These are phyloP conservation scores for Strongylocentrotus purpuratus DNA, from an alignment of 35 echinoderm and acorn worm genomes.

Conservation along the genomic window DNA sequence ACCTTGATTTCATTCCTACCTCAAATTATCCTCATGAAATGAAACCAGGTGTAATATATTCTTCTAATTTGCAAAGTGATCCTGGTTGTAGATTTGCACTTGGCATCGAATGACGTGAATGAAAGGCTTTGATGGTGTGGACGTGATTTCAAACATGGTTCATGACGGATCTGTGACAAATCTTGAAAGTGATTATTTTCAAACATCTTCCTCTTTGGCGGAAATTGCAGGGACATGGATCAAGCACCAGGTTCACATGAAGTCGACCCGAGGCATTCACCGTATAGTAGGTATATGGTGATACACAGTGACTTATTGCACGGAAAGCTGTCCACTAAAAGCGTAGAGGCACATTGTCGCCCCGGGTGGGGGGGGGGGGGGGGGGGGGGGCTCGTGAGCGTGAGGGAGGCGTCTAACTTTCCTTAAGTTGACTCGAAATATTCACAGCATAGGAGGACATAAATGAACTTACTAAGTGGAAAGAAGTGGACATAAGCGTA, in stretches of 20 bases:
- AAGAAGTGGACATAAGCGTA: no score
- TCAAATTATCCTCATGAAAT: not conserved
- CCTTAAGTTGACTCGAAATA: no score
- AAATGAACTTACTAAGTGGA: no score
- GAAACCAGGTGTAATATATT: not conserved
- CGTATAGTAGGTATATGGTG: no score
- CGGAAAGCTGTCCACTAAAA: no score
- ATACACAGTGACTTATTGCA: no score
- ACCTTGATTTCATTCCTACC: not conserved
- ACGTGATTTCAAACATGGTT: not conserved
- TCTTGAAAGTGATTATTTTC: not conserved
- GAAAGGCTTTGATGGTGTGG: not conserved
- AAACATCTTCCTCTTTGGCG: not conserved
- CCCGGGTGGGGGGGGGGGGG: no score
- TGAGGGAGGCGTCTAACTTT: no score
- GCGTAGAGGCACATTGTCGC: no score
- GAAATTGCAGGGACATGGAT: not conserved
- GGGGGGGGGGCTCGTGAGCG: no score
- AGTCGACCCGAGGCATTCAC: not conserved
- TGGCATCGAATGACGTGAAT: not conserved
- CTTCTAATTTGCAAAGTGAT: not conserved
- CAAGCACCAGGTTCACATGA: not conserved
- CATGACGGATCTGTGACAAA: not conserved
- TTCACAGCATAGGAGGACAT: no score
- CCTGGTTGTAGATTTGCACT: not conserved